Percentiles rank a stretch among this genome's conserved stretches.
Evolutionary conservation across 2,113 vertebrate species (phyloP).

Genomic region (Heterotilapia buettikoferi): DNA sequence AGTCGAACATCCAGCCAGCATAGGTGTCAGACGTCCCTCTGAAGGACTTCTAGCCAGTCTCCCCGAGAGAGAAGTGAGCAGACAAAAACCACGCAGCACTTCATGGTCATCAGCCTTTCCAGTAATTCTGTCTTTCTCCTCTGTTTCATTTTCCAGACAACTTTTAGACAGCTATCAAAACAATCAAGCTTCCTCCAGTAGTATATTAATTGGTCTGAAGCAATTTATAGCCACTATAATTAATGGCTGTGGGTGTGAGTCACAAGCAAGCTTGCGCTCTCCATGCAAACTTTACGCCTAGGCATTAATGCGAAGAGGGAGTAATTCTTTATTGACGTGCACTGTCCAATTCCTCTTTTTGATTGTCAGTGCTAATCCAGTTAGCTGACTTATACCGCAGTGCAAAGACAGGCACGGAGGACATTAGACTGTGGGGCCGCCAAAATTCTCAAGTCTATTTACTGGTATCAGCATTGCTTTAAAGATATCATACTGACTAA

Average conservation of each 20-base stretch:
- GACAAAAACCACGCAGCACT: neutral
- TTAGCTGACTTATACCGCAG: conserved; percentile 5
- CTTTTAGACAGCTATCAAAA: conserved; percentile 42
- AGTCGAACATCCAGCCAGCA: neutral
- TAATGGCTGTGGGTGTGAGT: conserved; percentile 7
- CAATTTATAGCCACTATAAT: conserved; percentile 25
- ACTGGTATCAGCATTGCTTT: conserved; percentile 1
- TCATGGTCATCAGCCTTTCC: neutral
- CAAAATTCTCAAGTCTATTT: neutral
- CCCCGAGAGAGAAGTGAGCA: conserved; percentile 3
- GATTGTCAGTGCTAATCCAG: conserved; percentile 22
- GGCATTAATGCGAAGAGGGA: conserved; percentile 1
- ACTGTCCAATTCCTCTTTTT: neutral
- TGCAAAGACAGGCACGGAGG: neutral
- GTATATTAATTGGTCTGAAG: conserved; percentile 24
- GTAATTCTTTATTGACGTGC: conserved; percentile 5
- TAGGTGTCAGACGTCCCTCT: conserved; percentile 36
- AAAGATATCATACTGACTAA: neutral
- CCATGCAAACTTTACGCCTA: conserved; percentile 2
- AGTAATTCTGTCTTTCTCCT: neutral
- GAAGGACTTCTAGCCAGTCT: conserved; percentile 25
- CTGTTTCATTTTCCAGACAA: conserved; percentile 9
- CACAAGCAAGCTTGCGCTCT: neutral
- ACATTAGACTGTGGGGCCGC: neutral
- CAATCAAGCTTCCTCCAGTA: conserved; percentile 1